These are phyloP conservation scores for Poecile atricapillus DNA, from an alignment of 2,113 vertebrate species.

Conservation along the genomic window DNA sequence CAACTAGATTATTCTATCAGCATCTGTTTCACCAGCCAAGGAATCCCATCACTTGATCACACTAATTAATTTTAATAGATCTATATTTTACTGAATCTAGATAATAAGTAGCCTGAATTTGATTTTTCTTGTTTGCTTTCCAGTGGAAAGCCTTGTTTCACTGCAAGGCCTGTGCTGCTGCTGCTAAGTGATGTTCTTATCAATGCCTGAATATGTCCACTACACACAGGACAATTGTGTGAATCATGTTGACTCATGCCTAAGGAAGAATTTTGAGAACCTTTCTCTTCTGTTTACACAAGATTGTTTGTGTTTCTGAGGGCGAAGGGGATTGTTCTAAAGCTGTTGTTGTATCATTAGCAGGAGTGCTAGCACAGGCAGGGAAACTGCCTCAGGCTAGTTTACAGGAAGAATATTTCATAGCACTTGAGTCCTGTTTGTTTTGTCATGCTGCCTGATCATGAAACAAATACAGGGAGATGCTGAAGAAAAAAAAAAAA, in stretches of 20 bases:
- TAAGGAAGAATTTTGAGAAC: not conserved
- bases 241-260: not conserved
- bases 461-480: not conserved
- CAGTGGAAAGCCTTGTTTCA: not conserved
- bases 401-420: not conserved
- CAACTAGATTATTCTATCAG: not conserved
- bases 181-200: not conserved
- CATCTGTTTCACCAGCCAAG: not conserved
- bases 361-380: not conserved
- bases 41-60: not conserved
- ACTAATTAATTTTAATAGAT: not conserved
- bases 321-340: not conserved
- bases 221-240: not conserved
- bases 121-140: not conserved
- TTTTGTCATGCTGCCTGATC: not conserved
- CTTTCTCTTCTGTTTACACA: not conserved
- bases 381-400: slow-evolving; percentile 4
- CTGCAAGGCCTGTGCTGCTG: not conserved
- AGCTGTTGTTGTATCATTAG: not conserved
- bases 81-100: not conserved
- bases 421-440: not conserved
- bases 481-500: not conserved
- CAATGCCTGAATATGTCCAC: not conserved
- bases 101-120: not conserved
- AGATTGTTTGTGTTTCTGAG: not conserved